These are phyloP conservation scores for Melanostigma gelatinosum DNA, from an alignment of 2,113 vertebrate species.

Conservation along the genomic window DNA sequence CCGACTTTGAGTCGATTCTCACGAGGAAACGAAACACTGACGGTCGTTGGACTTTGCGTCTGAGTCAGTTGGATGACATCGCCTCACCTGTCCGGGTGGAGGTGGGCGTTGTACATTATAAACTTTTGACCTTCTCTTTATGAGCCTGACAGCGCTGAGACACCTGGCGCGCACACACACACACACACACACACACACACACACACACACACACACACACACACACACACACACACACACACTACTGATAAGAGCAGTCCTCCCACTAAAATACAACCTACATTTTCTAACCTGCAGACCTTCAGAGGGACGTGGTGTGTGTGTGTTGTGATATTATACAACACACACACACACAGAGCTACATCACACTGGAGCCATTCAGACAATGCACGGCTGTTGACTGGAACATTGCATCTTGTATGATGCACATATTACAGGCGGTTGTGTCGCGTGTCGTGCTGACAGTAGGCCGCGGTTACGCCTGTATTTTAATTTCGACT, in stretches of 20 bases:
- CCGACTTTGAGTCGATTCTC: background rate
- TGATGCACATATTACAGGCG: background rate
- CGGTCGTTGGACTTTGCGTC: background rate
- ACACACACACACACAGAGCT: background rate
- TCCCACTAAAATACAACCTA: conserved; percentile 2
- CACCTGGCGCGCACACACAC: background rate
- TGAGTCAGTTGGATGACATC: background rate
- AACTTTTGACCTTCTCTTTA: conserved; percentile 14
- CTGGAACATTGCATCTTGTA: background rate
- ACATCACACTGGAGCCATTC: background rate
- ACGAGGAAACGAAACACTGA: background rate
- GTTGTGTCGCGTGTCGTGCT: background rate
- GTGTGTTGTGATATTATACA: background rate
- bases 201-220: conserved; percentile 3
- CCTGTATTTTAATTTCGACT: too few species aligned
- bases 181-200: background rate
- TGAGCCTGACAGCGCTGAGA: background rate
- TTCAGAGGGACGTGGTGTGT: background rate
- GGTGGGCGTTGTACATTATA: background rate
- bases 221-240: background rate
- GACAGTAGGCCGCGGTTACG: too few species aligned
- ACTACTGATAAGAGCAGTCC: background rate
- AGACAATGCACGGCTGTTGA: background rate
- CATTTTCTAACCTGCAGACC: conserved; percentile 13
- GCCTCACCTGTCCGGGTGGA: conserved; percentile 6